A percentile compares a stretch with the other conserved stretches of the same genome.
Conservation (phyloP, 2,113 vertebrate genomes). For the Uria lomvia region DNA sequence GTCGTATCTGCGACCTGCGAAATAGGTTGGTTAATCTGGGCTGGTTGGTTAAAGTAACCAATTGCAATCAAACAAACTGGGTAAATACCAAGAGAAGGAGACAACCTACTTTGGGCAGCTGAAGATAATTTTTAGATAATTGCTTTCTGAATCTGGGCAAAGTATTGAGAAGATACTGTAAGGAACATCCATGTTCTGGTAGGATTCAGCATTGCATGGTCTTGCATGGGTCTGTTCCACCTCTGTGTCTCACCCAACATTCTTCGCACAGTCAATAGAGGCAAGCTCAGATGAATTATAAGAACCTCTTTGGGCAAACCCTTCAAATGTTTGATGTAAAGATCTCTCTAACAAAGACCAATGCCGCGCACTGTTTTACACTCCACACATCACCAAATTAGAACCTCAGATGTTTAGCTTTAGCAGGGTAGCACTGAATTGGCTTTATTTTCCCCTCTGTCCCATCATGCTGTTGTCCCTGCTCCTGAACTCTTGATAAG, state of each 20-base stretch:
- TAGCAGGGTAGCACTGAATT: neutral
- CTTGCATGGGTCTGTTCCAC: neutral
- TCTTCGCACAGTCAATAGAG: neutral
- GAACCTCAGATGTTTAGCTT: slow-evolving; percentile 1
- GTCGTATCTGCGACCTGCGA: rapidly evolving
- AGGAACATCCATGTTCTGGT: neutral
- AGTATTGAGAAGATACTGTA: neutral
- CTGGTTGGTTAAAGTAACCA: neutral
- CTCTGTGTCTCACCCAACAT: neutral
- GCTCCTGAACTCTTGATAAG: slow-evolving; percentile 45
- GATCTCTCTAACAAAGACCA: neutral
- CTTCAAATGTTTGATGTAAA: neutral
- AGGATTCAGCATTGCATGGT: neutral
- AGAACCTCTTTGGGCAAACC: neutral
- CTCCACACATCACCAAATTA: neutral
- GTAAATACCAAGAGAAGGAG: neutral
- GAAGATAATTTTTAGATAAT: neutral
- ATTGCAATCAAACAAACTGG: neutral
- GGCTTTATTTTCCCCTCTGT: slow-evolving; percentile 19
- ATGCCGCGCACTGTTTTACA: neutral
- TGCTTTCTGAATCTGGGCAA: neutral
- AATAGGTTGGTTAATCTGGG: neutral
- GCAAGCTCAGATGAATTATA: neutral
- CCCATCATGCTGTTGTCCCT: slow-evolving; percentile 7
- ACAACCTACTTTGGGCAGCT: neutral